A percentile compares a stretch with the other conserved stretches of the same genome.
These are phyloP conservation scores for Eupithecia centaureata DNA, from an alignment of 2,888 invertebrate species.

Conservation along the genomic window DNA sequence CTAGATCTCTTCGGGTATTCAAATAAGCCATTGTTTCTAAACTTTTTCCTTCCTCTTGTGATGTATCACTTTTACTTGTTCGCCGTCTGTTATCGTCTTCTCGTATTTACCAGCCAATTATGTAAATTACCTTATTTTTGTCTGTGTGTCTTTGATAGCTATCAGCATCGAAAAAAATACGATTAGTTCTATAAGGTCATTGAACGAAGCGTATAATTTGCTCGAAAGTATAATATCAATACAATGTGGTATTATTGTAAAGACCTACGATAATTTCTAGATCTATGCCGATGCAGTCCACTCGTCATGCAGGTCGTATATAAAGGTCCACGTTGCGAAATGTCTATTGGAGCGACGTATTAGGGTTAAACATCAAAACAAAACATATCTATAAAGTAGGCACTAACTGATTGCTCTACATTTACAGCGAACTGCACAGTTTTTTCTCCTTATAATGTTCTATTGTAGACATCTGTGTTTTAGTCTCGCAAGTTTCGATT, in stretches of 20 bases:
- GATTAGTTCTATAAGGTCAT: slow-evolving; percentile 20
- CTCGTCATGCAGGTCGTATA: slow-evolving; percentile 52
- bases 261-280: slow-evolving; percentile 33
- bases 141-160: slow-evolving; percentile 22
- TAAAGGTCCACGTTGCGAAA: slow-evolving; percentile 54
- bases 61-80: slow-evolving; percentile 44
- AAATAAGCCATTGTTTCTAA: slow-evolving; percentile 42
- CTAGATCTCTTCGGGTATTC: slow-evolving; percentile 48
- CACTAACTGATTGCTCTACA: neutral
- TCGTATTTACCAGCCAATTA: slow-evolving; percentile 38
- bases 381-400: slow-evolving; percentile 9
- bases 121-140: slow-evolving; percentile 29
- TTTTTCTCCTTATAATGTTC: neutral
- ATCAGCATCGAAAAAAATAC: slow-evolving; percentile 29
- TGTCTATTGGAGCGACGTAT: slow-evolving; percentile 53
- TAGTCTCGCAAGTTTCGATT: neutral
- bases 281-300: slow-evolving; percentile 53
- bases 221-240: slow-evolving; percentile 2
- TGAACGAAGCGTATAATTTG: slow-evolving; percentile 16
- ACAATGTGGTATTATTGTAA: slow-evolving; percentile 20
- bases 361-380: slow-evolving; percentile 37
- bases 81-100: slow-evolving; percentile 36
- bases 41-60: slow-evolving; percentile 36
- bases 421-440: neutral
- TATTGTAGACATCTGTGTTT: neutral